Base-by-base conservation (phyloP, 2,797 vertebrate species). In the Spheniscus humboldti region DNA sequence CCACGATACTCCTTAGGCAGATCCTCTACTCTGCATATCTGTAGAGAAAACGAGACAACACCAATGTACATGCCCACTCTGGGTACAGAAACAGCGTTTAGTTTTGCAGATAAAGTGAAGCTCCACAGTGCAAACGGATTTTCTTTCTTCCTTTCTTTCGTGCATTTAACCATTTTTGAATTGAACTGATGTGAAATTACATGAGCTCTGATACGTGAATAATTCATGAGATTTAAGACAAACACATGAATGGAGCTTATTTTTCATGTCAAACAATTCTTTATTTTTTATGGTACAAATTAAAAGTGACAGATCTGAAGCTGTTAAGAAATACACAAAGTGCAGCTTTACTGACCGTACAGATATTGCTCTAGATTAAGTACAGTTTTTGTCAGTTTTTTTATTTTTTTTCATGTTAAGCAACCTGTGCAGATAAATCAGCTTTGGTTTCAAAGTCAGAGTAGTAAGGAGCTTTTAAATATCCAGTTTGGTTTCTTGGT, bases 261-360 rank as follows among this genome's bases (percentile, higher is more conserved):
- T 93, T 94, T 98, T 99, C 98, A 99, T 99, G 99, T 99, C 99
- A 99, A 99, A 99, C 99, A 99, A 98, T 98, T 99, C 98, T 99
- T 99, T 99, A 99, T 99, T 99, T 99, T 98, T 99, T 98, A 99
- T 99, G 99, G 97, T 99, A 99, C 99, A 99, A 99, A 99, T 99
- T 98, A 99, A 99, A 99, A 98, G 99, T 99, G 99, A 99, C 99
- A 99, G 98, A 99, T 98, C 98, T 98, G 98, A 99, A 99, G 99
- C 98, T 98, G 99, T 99, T 99, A 98, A 99, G 99, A 99, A 99
- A 99, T 99, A 99, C 99, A 99, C 99, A 99, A 99, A 99, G 99
- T 99, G 99, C 99, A 99, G 99, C 98, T 99, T 98, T 99, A 99
- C 98, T 98, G 99, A 99, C 99, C 99, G 99, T 99, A 99, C 99